Conservation (phyloP, 2,797 vertebrate species). For the Protonibea diacanthus region DNA sequence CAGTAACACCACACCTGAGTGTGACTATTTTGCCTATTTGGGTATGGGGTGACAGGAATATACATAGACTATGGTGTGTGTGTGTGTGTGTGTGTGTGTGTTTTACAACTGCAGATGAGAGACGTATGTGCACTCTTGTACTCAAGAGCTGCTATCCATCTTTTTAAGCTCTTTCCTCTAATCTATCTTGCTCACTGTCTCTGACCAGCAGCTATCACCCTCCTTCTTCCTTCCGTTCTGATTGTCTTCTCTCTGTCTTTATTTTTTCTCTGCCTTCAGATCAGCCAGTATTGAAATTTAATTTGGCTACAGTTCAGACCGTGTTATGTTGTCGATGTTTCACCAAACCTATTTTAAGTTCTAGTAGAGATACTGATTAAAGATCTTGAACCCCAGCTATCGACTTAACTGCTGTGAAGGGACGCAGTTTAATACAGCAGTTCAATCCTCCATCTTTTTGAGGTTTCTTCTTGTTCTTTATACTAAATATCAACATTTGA, state of each 20-base stretch:
- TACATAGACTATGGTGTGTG: neutral
- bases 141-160: slow-evolving; percentile 19
- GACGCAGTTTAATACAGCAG: neutral
- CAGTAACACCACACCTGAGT: neutral
- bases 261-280: neutral
- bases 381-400: neutral
- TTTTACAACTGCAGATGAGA: slow-evolving; percentile 1
- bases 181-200: slow-evolving; percentile 5
- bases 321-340: neutral
- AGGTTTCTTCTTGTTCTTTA: no score
- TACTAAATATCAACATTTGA: no score
- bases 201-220: slow-evolving; percentile 9
- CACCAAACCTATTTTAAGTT: neutral
- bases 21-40: neutral
- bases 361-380: neutral
- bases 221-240: neutral
- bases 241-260: neutral
- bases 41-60: neutral
- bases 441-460: neutral
- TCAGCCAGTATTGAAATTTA: neutral
- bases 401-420: neutral
- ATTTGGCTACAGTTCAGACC: neutral
- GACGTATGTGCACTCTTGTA: slow-evolving; percentile 1
- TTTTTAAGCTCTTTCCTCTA: slow-evolving; percentile 17
- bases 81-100: neutral